Conservation (phyloP, 2,797 vertebrate genomes). For the Characodon lateralis region DNA sequence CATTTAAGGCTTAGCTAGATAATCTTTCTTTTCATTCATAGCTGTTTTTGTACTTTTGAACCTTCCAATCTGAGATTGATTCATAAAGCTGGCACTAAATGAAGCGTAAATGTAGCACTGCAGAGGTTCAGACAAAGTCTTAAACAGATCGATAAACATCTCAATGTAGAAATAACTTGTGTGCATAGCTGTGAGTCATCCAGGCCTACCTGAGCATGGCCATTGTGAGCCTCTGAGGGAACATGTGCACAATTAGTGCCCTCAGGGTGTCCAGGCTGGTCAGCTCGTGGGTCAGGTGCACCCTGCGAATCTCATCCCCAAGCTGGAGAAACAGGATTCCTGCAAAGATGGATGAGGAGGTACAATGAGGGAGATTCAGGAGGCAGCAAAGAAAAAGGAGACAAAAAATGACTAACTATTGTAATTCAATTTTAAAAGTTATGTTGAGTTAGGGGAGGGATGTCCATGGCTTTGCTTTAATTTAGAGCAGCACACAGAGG, state of each 20-base stretch:
- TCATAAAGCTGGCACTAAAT: background rate
- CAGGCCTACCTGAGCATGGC: conserved; percentile 87
- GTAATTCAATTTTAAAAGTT: background rate
- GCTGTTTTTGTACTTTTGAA: background rate
- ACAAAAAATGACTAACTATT: background rate
- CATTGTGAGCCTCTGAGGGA: conserved; percentile 98
- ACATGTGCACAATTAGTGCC: conserved; percentile 98
- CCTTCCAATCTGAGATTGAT: conserved; percentile 6
- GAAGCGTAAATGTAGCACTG: background rate
- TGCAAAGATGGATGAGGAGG: conserved; percentile 67
- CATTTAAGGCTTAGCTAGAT: background rate
- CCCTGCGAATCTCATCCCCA: conserved; percentile 93
- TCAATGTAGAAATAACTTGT: background rate
- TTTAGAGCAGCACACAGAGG: background rate
- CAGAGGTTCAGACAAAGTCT: accelerated
- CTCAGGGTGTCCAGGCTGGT: conserved; percentile 97
- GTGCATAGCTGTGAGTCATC: background rate
- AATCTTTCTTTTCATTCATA: background rate
- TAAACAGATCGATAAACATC: conserved; percentile 3
- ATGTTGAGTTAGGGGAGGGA: background rate
- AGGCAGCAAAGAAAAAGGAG: conserved; percentile 5
- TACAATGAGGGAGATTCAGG: conserved; percentile 43
- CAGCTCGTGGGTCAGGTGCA: conserved; percentile 98
- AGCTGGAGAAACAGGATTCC: conserved; percentile 97
- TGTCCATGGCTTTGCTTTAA: background rate